Evolutionary conservation across 53 echinoderm and acorn worm species (phyloP).

Genomic region (Hippasteria phrygiana): DNA sequence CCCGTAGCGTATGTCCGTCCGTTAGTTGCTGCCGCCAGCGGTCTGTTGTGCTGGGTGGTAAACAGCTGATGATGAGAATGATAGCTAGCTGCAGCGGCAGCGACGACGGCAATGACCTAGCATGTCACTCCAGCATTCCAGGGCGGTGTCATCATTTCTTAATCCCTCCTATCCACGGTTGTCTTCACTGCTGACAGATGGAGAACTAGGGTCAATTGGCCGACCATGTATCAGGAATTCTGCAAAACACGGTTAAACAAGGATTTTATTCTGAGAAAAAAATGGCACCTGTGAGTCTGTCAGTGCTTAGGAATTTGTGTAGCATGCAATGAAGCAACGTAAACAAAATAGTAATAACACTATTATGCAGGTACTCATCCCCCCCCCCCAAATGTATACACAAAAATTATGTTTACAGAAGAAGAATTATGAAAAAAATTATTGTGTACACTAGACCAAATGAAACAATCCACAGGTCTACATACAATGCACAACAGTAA

Average conservation of each 20-base stretch:
- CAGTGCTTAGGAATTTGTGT: no score
- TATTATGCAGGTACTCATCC: no score
- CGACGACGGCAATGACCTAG: slow-evolving; percentile 18
- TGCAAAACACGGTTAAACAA: neutral
- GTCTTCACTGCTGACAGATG: slow-evolving; percentile 19
- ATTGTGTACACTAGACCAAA: no score
- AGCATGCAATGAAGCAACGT: no score
- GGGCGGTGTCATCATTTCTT: neutral
- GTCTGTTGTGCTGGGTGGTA: slow-evolving; percentile 3
- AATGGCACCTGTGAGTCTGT: no score
- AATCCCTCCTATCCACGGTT: slow-evolving; percentile 13
- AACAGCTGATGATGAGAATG: slow-evolving; percentile 9
- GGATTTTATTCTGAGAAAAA: neutral
- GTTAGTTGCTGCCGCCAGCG: neutral
- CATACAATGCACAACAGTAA: no score
- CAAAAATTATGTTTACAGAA: no score
- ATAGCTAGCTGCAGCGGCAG: no score
- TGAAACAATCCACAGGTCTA: no score
- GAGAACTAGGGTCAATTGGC: slow-evolving; percentile 10
- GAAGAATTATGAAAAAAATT: no score
- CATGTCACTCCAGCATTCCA: slow-evolving; percentile 35
- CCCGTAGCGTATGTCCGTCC: neutral
- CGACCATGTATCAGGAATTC: neutral
- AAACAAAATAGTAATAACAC: no score
- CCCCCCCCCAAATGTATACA: no score